Base-by-base conservation (phyloP, 2,888 invertebrate species). In the Tetrapedia diversipes region DNA sequence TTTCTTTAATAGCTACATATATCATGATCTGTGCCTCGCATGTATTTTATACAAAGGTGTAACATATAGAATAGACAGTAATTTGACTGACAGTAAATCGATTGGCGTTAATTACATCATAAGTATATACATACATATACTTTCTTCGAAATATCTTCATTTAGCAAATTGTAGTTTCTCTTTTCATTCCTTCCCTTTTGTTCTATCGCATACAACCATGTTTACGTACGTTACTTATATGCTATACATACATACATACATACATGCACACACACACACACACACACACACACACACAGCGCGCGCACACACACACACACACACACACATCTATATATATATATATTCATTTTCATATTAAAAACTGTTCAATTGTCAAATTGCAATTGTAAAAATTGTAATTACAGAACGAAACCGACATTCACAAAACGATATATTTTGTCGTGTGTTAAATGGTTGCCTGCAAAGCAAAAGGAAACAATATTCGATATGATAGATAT, bases 41-140 rank as follows among this genome's bases (percentile, higher is more conserved):
- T 85, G 86, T 84, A 84, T 87, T 89, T 90, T 89, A 89, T 90
- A 91, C 89, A 90, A 90, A 89, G 86, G 82, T 89, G 84, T 47
- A 81, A 87, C 87, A 86, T 84, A 32, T 51, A 43, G 27, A 86
- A 79, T 88, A 86, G 86, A 89, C 86, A 86, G 75, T 87, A 85
- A 87, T n/a, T n/a, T n/a, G n/a, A n/a, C n/a, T n/a, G n/a, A n/a
- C n/a, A n/a, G n/a, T 86, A 82, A 81, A 72, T 77, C 82, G 56
- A 57, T 75, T 56, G 60, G 56, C 41, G 49, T 67, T 45, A 73
- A 59, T 69, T 45, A 34, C 49, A 32, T 54, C 34, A 74, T n/a
- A n/a, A n/a, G n/a, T n/a, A n/a, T n/a, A n/a, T 43, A 61, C 64
- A 49, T 71, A 73, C 4, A 11, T 14, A 4, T 22, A 45, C 45